Percentiles rank a stretch among this genome's conserved stretches.
Evolutionary conservation across 2,797 vertebrate genomes (phyloP).

Genomic region (Poeciliopsis gracilis): DNA sequence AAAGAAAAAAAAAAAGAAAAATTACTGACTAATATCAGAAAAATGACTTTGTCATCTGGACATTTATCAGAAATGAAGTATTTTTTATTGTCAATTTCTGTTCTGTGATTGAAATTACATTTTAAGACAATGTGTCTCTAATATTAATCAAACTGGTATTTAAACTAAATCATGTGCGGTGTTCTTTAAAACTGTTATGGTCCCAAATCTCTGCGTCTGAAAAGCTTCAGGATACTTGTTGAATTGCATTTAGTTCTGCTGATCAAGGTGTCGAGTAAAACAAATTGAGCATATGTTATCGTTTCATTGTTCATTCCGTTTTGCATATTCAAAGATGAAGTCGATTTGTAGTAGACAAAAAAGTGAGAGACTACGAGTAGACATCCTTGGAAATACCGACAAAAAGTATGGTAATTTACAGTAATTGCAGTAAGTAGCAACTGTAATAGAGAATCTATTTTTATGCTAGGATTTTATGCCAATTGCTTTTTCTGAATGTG

Average conservation of each 20-base stretch:
- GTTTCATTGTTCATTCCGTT: background rate
- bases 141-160: background rate
- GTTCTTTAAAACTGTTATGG: background rate
- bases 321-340: background rate
- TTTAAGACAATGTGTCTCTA: background rate
- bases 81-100: background rate
- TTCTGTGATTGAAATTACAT: background rate
- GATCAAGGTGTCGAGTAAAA: background rate
- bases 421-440: background rate
- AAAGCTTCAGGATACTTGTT: background rate
- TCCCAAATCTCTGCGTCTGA: background rate
- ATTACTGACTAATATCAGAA: background rate
- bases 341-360: background rate
- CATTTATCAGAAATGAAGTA: background rate
- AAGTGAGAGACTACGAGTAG: background rate
- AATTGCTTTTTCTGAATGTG: background rate
- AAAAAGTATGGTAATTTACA: background rate
- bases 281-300: background rate
- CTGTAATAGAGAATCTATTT: background rate
- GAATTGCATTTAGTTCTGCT: background rate
- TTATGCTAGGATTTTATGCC: background rate
- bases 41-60: slow-evolving; percentile 20
- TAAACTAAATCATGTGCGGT: background rate
- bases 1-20: background rate
- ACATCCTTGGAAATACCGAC: background rate